Base-by-base conservation (phyloP, 1,140 invertebrate species). In the Drosophila kepulauana region DNA sequence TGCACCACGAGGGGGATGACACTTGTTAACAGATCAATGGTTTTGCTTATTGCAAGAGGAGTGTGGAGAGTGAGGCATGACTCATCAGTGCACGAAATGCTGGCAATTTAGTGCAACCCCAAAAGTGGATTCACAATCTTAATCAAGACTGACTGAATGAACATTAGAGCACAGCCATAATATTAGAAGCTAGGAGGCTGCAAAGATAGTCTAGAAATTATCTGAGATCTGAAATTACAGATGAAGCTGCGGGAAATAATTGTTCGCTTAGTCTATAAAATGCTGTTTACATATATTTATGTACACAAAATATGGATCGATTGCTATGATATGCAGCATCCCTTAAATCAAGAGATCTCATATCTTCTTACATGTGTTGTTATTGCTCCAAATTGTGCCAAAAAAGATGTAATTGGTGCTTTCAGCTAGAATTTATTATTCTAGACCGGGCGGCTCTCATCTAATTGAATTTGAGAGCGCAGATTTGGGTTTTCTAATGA, bases 401-500 rank as follows among this genome's bases (percentile, higher is more conserved):
- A 54, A 28, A 13, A n/a, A 5, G 20, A 49, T 16, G 46, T 8
- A 33, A 38, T 38, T 10, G 35, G 35, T 38, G 35, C 10, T 8
- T 38, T 7, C 8, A 38, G 35, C 6, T 45, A 59, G 7, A 10
- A 5, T 57, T 10, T 15, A 41, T 5, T 41, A 41, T 33, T 38
- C 28, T 66, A 46, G 15, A 38, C n/a, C 8, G 6, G 28, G 49
- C 10, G 3, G n/a, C 25, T n/a, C 13, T 3, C 20, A 48, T 43
- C 46, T 79, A 86, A 86, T 88, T 86, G 25, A 82, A 88, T 86
- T 77, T 70, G 13, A 68, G 49, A 35, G 75, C 49, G 43, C 63
- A 79, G 82, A 87, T 86, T 88, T 88, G 30, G 54, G 68, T 33
- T 28, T 52, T 20, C 52, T 70, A 80, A 84, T 67, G 80, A 81